Evolutionary conservation across 2,888 invertebrate genomes (phyloP).

Genomic region (Empis livida): DNA sequence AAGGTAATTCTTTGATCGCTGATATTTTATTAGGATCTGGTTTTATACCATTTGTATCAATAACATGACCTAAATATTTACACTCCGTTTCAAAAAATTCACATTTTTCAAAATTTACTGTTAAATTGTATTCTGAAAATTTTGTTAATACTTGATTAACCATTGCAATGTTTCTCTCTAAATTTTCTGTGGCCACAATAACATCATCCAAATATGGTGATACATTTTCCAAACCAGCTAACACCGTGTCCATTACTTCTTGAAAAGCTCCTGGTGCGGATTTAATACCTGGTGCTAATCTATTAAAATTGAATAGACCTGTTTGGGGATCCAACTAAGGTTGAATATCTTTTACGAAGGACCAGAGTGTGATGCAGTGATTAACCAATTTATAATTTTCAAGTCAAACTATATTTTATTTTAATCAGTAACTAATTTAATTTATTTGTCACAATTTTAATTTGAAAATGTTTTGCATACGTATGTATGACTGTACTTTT

Average conservation of each 20-base stretch:
- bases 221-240: conserved; percentile 9
- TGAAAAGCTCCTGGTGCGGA: conserved; percentile 14
- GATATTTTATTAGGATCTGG: conserved; percentile 16
- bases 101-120: conserved; percentile 14
- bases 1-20: conserved; percentile 16
- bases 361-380: no score
- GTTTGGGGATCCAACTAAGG: conserved; percentile 4
- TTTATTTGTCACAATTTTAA: no score
- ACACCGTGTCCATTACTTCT: conserved; percentile 10
- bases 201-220: conserved; percentile 12
- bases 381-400: no score
- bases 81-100: conserved; percentile 16
- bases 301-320: conserved; percentile 10
- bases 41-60: conserved; percentile 17
- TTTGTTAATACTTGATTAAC: conserved; percentile 4
- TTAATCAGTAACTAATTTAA: no score
- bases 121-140: conserved; percentile 5
- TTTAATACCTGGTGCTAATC: conserved; percentile 12
- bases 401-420: no score
- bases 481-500: no score
- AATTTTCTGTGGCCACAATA: conserved; percentile 1
- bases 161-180: conserved; percentile 4
- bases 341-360: no score
- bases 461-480: no score
- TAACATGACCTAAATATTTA: conserved; percentile 19